A percentile compares a stretch with the other conserved stretches of the same genome.
Conservation (phyloP, 2,888 invertebrate species). For the Gastrophysa polygoni region DNA sequence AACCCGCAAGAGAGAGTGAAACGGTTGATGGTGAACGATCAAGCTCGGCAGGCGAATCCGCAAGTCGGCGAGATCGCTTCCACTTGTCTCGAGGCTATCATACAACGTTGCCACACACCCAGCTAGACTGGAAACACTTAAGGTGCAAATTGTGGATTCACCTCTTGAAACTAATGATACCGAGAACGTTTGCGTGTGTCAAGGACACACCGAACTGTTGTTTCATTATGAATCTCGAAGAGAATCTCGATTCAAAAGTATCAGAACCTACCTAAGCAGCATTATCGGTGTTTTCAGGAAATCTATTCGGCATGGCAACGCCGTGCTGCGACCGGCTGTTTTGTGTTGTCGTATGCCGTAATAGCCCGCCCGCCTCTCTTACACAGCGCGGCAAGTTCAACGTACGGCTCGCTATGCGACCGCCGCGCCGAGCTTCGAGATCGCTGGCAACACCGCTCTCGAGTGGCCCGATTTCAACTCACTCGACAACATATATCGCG, state of each 20-base stretch:
- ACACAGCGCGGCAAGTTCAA: constrained; percentile 48
- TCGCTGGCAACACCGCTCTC: constrained; percentile 38
- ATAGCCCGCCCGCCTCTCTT: constrained; percentile 36
- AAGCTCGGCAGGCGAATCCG: constrained; percentile 35
- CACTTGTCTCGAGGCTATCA: constrained; percentile 38
- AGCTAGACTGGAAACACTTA: background rate
- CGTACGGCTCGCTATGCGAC: constrained; percentile 53
- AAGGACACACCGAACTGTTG: too few species aligned
- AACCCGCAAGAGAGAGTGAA: constrained; percentile 35
- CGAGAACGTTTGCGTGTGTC: too few species aligned
- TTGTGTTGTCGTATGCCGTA: constrained; percentile 40
- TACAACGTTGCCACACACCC: constrained; percentile 25
- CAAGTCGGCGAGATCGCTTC: constrained; percentile 34
- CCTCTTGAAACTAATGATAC: too few species aligned
- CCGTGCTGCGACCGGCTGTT: constrained; percentile 39
- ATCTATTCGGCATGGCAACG: constrained; percentile 30
- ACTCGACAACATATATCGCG: constrained; percentile 26
- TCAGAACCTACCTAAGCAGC: constrained; percentile 11
- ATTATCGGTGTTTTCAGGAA: constrained; percentile 22
- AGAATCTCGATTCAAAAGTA: background rate
- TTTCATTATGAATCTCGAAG: too few species aligned
- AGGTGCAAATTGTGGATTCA: too few species aligned
- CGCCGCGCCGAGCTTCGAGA: constrained; percentile 47
- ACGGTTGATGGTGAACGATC: constrained; percentile 38
- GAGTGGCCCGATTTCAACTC: constrained; percentile 49